Evolutionary conservation across 2,113 vertebrate genomes (phyloP), one percentile per base, ranked within the genome.

Genomic region (Apodemus sylvaticus): DNA sequence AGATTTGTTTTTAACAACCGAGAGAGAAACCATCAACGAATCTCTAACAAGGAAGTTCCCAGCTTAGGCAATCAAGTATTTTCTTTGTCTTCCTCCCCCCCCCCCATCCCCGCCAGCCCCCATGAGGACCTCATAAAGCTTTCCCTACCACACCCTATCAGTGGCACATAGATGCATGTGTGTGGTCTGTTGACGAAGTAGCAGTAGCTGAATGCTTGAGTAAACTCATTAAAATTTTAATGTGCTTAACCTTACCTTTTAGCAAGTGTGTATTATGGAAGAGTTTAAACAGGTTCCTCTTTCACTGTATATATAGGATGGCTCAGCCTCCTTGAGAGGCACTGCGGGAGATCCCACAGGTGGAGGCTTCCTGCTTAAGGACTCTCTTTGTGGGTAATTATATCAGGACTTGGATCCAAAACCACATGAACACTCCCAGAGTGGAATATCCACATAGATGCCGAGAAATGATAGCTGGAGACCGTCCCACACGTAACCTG

Each of bases 201-300:
- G 31, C 87, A 45, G 1, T n/a, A 11, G 29, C 86, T 53, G 1
- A 70, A 79, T 45, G 42, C n/a, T 62, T 42, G 14, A 53, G 68
- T 90, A 85, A 78, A 79, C 73, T 86, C 55, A 64, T 90, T 96
- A 86, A 79, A 81, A 86, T 79, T 64, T 86, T 64, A 93, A 96
- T 73, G 79, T 42, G 22, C 34, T 55, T n/a, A 17, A 42, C 42
- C 86, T 93, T 93, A 70, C 55, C 91, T 95, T 86, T 86, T 62
- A 90, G 83, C 9, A 14, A 83, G 62, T 53, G 7, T 36, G 17
- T 85, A 29, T 64, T 64, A 26, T 2, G 36, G 88, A 70, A 85
- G 5, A 48, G 26, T 58, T 68, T 55, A 89, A 58, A 42, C 5
- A n/a, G n/a, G n/a, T 39, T 70, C 89, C 16, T 70, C 39, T 82